Evolutionary conservation across 64 coral and sea anemone genomes (phyloP), one percentile per base, ranked within the genome.

Genomic region (Pocillopora damicornis): DNA sequence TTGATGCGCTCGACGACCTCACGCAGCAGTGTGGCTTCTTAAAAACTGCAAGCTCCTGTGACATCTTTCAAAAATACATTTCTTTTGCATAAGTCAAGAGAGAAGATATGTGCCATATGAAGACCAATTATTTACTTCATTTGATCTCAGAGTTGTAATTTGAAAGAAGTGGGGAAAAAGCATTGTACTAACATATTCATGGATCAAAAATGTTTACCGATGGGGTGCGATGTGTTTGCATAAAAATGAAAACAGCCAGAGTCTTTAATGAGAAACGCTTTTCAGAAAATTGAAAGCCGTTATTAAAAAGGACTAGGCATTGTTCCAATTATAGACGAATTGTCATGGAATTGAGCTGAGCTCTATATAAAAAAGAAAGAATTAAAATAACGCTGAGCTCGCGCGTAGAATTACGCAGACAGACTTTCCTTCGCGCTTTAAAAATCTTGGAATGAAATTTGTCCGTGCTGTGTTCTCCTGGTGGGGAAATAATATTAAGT

Each of bases 221-320:
- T 9, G 38, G 62, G 65, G 81, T 85, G 64, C 81, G 63, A 71
- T 58, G 38, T 85, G 81, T 85, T 85, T 85, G 81, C 81, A 72
- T 85, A 85, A 85, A 85, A 85, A 85, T 85, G 65, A 85, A 85
- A 85, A 83, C 80, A 83, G 35, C 36, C 63, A 45, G 16, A 83
- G 61, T 68, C 65, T 83, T 83, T 83, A 83, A 83, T 83, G 80
- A 83, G 80, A 83, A 66, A 83, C 37, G 80, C 63, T 83, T 83
- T 83, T 83, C 80, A 68, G 61, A 83, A n/a, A 83, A 83, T 67
- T 83, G 80, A 83, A 83, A 83, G 80, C 80, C 81, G 81, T 72
- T 85, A 85, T 85, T 85, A 73, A 73, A 85, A 85, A 67, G 64
- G 65, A 73, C 64, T 71, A 35, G 62, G 65, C 81, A 73, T 85